A percentile compares a stretch with the other conserved stretches of the same genome.
Conservation (phyloP, 2,113 vertebrate species). For the Anser cygnoides region DNA sequence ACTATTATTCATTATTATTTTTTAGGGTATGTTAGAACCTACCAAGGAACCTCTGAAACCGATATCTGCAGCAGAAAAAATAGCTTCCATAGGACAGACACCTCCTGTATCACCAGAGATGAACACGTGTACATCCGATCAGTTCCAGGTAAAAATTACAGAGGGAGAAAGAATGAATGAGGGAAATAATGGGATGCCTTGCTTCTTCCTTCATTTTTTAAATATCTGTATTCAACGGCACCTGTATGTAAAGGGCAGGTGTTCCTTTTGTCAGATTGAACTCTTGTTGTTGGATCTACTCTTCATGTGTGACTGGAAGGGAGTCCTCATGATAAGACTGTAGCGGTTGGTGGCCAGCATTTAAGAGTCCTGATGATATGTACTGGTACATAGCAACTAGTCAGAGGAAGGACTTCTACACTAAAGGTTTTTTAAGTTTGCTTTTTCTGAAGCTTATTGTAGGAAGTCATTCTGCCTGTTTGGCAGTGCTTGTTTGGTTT, state of each 20-base stretch:
- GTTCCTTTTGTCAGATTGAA: neutral
- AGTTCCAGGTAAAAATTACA: slow-evolving; percentile 83
- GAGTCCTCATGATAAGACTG: neutral
- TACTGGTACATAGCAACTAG: neutral
- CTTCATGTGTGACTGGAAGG: slow-evolving; percentile 23
- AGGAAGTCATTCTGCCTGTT: neutral
- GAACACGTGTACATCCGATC: slow-evolving; percentile 81
- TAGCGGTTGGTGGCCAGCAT: neutral
- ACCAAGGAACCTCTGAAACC: slow-evolving; percentile 92
- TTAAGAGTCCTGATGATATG: slow-evolving; percentile 11
- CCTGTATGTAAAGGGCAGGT: neutral
- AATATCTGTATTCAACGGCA: neutral
- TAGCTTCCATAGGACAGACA: slow-evolving; percentile 89
- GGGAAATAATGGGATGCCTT: neutral
- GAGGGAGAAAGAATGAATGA: neutral
- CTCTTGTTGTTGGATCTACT: slow-evolving; percentile 46
- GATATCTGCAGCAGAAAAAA: slow-evolving; percentile 84
- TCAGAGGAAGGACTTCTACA: too few relatives aligned
- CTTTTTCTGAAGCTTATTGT: neutral
- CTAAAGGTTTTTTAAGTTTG: neutral
- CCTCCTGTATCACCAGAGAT: slow-evolving; percentile 80
- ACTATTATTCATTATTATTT: neutral
- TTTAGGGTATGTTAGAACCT: slow-evolving; percentile 91
- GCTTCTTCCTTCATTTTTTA: neutral
- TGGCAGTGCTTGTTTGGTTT: neutral